phyloP scores from a whole-genome alignment of 2,797 vertebrate species.

The Odontamblyopus rebecca region DNA sequence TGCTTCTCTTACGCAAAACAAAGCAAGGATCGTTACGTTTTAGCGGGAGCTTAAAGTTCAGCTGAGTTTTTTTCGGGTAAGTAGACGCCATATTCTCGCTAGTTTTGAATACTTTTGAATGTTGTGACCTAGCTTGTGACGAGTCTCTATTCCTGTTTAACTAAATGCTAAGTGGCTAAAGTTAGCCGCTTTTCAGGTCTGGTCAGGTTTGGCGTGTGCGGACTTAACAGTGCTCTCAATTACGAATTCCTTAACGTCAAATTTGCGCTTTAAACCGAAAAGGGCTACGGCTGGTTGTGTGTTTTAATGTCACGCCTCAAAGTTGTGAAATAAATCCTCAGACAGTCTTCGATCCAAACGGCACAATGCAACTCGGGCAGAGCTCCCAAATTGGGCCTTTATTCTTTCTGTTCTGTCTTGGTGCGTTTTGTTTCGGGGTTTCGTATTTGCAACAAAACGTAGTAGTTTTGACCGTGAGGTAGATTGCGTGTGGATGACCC shows the following conservation, averaged over 20 bases:
- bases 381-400: constrained; percentile 7
- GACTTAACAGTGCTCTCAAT: not conserved
- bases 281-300: accelerated
- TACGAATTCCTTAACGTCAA: not conserved
- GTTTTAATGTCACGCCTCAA: constrained; percentile 16
- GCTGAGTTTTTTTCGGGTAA: constrained; percentile 51
- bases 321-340: constrained; percentile 35
- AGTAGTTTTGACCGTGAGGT: not conserved
- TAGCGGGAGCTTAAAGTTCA: constrained; percentile 24
- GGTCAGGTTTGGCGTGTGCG: not conserved
- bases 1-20: constrained; percentile 14
- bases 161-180: constrained; percentile 60
- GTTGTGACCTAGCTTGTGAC: constrained; percentile 43
- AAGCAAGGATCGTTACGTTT: constrained; percentile 13
- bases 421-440: not conserved
- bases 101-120: not conserved
- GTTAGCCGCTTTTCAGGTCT: constrained; percentile 44
- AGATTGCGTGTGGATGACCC: not conserved
- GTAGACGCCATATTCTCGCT: constrained; percentile 4
- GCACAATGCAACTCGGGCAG: not conserved
- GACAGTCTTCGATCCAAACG: not conserved
- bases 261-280: not conserved
- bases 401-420: not conserved
- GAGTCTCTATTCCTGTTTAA: constrained; percentile 30
- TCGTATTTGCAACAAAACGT: not conserved